These are phyloP conservation scores for Tiliqua scincoides DNA, from an alignment of 2,113 vertebrate species.

Conservation along the genomic window DNA sequence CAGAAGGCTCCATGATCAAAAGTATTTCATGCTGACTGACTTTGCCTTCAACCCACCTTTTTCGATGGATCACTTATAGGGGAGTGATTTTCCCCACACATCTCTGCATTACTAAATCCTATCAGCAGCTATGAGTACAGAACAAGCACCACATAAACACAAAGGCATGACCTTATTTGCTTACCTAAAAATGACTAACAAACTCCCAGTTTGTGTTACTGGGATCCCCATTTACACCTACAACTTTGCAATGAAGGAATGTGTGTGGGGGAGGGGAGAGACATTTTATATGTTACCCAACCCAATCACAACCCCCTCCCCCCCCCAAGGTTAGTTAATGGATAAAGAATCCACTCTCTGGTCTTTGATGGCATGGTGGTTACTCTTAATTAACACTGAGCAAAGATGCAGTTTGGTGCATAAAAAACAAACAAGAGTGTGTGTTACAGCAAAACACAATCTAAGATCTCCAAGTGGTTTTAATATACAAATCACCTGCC, in stretches of 20 bases:
- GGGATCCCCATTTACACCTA: background rate
- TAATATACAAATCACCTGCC: background rate
- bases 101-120: background rate
- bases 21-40: background rate
- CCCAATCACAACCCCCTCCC: background rate
- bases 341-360: background rate
- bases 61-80: background rate
- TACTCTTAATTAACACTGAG: background rate
- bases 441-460: background rate
- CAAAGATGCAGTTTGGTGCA: background rate
- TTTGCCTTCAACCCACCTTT: background rate
- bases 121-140: background rate
- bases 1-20: background rate
- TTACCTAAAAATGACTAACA: background rate
- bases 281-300: background rate
- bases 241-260: background rate
- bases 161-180: background rate
- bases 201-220: background rate
- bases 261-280: background rate
- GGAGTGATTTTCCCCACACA: background rate
- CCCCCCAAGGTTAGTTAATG: background rate
- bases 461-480: background rate
- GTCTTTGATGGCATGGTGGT: background rate
- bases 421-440: background rate
- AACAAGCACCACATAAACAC: background rate